phyloP scores from a whole-genome alignment of 2,113 vertebrate species.

The Perca schrenkii region DNA sequence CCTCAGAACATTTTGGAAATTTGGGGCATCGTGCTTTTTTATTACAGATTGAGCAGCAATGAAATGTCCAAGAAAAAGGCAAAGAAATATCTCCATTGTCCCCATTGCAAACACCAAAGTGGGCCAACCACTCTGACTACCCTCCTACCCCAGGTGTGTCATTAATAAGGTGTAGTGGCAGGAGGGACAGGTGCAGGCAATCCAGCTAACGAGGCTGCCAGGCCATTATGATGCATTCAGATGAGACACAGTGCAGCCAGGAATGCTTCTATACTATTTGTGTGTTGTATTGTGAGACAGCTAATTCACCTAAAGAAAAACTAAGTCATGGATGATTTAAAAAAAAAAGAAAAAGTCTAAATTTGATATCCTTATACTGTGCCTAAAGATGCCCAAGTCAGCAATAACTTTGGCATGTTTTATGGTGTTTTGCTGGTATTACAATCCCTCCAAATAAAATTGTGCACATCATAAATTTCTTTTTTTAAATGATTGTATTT shows the following conservation, averaged over 20 bases:
- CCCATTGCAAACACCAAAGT: conserved; percentile 48
- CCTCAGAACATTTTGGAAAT: not conserved
- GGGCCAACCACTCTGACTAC: not conserved
- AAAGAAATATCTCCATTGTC: not conserved
- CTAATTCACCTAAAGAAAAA: not conserved
- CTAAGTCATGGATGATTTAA: not conserved
- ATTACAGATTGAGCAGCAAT: conserved; percentile 16
- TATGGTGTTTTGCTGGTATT: not conserved
- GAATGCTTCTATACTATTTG: not conserved
- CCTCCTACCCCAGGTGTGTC: rapidly evolving
- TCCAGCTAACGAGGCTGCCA: conserved; percentile 38
- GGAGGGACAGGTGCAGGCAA: conserved; percentile 55
- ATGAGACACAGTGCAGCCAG: not conserved
- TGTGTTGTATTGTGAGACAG: not conserved
- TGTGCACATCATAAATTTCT: not conserved
- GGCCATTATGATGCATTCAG: not conserved
- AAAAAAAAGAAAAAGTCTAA: not conserved
- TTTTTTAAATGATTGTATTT: too few relatives aligned
- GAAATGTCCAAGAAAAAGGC: conserved; percentile 9
- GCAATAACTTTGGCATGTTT: not conserved
- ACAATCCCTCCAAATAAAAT: not conserved
- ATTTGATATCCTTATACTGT: not conserved
- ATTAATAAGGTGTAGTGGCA: conserved; percentile 22
- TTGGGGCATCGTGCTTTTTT: not conserved
- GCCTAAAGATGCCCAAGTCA: not conserved